Evolutionary conservation across 2,888 invertebrate genomes (phyloP), one percentile per base, ranked within the genome.

Genomic region (Acanthosepion pharaonis): DNA sequence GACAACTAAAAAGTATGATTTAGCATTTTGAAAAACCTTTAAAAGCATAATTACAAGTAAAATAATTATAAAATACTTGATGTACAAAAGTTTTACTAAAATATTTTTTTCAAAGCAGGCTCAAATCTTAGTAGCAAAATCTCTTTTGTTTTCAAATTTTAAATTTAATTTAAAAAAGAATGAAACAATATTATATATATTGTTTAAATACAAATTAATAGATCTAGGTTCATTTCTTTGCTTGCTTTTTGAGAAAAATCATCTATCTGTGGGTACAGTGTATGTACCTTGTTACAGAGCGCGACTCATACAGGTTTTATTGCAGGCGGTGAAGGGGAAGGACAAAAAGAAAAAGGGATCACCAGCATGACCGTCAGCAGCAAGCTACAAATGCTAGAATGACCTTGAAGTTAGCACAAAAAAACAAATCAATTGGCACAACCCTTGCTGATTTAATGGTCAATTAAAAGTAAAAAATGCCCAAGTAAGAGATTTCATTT

Each of bases 361-460:
- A 78, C 78, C n/a, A 78, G n/a, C n/a, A 78, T 78, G 78, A n/a
- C 33, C 15, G n/a, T n/a, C n/a, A n/a, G 11, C 78, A 78, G 15
- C 78, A 78, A 78, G 78, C 78, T 78, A 78, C 78, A 78, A n/a
- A 78, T 78, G n/a, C 78, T 78, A 78, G 78, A 78, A 78, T 78
- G 78, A 78, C 78, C 78, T 78, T 78, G 78, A 78, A n/a, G 78
- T 78, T 78, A 78, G 15, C 78, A 78, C 78, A 78, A 78, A 78
- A 78, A 78, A 78, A 78, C 33, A 33, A 78, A 78, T 78, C 28
- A 78, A 78, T 78, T 78, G n/a, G 78, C 78, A 78, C 78, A 78
- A 78, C 78, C 78, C 78, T 78, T 78, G 78, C 78, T 78, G 78
- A 78, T 78, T 78, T 78, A 33, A n/a, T 78, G n/a, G 78, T 78